Evolutionary conservation across 1,140 invertebrate species (phyloP).

Genomic region (Tetramorium alpestre): DNA sequence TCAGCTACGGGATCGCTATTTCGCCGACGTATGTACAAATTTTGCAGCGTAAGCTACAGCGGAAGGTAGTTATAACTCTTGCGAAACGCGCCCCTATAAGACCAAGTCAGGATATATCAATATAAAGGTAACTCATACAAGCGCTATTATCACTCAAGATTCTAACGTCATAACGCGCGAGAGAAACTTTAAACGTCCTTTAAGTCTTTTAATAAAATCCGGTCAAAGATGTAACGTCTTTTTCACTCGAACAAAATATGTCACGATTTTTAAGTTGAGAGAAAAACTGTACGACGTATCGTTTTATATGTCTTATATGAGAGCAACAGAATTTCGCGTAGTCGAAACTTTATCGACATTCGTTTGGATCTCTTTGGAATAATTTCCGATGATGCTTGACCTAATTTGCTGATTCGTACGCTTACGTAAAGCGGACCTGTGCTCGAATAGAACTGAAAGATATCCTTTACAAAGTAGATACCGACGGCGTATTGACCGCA

Average conservation of each 20-base stretch:
- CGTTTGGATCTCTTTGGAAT: neutral
- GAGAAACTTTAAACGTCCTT: neutral
- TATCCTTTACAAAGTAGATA: constrained; percentile 21
- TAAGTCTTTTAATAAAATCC: neutral
- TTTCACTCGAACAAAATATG: neutral
- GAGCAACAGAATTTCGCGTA: constrained; percentile 5
- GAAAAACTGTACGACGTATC: neutral
- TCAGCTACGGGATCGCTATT: constrained; percentile 4
- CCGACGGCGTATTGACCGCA: neutral
- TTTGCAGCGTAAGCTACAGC: neutral
- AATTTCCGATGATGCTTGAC: constrained; percentile 10
- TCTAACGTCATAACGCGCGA: neutral
- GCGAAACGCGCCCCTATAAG: constrained; percentile 10
- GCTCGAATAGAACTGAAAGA: constrained; percentile 13
- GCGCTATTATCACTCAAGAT: neutral
- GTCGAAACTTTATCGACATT: neutral
- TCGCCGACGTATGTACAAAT: constrained; percentile 10
- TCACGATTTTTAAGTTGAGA: neutral
- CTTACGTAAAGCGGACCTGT: neutral
- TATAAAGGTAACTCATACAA: neutral
- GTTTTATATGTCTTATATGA: neutral
- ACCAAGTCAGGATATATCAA: neutral
- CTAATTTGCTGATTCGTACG: constrained; percentile 13
- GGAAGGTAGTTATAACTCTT: neutral
- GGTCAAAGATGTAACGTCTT: neutral